These are phyloP conservation scores for Prunella strophiata DNA, from an alignment of 2,797 vertebrate species.

Conservation along the genomic window DNA sequence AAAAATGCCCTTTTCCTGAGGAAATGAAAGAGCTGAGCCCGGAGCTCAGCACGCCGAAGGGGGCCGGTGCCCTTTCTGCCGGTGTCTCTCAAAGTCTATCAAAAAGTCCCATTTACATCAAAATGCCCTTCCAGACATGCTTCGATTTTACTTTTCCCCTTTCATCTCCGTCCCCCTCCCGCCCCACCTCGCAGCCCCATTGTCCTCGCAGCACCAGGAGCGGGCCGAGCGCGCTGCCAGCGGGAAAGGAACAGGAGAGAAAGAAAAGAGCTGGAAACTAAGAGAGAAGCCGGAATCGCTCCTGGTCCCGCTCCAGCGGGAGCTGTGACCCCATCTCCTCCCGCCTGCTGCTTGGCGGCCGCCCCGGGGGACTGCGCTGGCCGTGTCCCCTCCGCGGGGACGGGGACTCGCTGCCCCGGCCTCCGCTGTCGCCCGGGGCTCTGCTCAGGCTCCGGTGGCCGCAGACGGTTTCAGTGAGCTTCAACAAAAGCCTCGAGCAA, in stretches of 20 bases:
- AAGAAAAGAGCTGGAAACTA: conserved; percentile 13
- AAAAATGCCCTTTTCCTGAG: conserved; percentile 16
- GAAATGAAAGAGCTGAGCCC: conserved; percentile 22
- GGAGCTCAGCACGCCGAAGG: neutral
- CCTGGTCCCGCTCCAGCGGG: conserved; percentile 21
- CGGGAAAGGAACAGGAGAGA: neutral
- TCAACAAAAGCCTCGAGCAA: neutral
- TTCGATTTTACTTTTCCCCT: conserved; percentile 52
- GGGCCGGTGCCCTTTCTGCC: conserved; percentile 34
- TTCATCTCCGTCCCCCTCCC: conserved; percentile 54
- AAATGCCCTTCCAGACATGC: conserved; percentile 59
- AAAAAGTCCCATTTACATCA: conserved; percentile 70
- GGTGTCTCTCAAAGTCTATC: conserved; percentile 52
- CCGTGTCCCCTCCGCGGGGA: neutral
- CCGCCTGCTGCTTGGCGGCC: neutral
- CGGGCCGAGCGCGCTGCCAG: conserved; percentile 30
- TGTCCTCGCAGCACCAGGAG: conserved; percentile 10
- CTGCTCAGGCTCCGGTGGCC: neutral
- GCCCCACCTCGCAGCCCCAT: conserved; percentile 40
- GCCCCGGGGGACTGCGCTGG: neutral
- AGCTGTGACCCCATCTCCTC: conserved; percentile 12
- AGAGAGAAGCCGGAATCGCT: conserved; percentile 43
- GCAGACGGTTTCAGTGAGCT: conserved; percentile 10
- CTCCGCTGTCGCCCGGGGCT: neutral
- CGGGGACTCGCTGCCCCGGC: neutral